Percentiles rank a stretch among this genome's conserved stretches.
Evolutionary conservation across 37 sponge, comb jelly and placozoan species (phyloP).

Genomic region (Axinella damicornis): DNA sequence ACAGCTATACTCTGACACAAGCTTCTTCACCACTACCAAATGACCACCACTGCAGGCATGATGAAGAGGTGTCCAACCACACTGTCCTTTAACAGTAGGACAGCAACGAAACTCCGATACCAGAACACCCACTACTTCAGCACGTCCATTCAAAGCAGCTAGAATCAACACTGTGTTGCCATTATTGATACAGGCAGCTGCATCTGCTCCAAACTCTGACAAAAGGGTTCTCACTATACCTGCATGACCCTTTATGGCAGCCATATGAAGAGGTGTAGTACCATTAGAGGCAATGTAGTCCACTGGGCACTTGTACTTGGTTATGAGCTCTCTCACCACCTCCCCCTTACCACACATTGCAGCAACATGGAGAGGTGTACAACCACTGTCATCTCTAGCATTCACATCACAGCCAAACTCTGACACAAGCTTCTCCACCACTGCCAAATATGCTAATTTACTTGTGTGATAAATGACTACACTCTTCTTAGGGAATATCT

Average conservation of each 20-base stretch:
- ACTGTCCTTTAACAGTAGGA: neutral
- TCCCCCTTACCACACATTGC: neutral
- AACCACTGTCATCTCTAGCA: neutral
- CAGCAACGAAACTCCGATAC: neutral
- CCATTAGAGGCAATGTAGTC: neutral
- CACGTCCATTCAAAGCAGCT: constrained; percentile 4
- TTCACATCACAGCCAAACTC: constrained; percentile 16
- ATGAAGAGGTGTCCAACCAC: constrained; percentile 5
- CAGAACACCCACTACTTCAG: neutral
- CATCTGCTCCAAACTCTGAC: constrained; percentile 1
- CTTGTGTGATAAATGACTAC: constrained; percentile 2
- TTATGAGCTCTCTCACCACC: neutral
- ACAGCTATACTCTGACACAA: neutral
- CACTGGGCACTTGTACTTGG: neutral
- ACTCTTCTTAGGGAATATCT: too few species aligned
- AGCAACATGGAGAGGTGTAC: constrained; percentile 5
- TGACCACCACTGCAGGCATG: constrained; percentile 1
- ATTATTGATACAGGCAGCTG: neutral
- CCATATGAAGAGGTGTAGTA: constrained; percentile 8
- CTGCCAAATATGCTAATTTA: neutral
- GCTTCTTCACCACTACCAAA: neutral
- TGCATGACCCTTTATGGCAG: neutral
- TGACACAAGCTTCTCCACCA: neutral
- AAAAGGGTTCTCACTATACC: neutral
- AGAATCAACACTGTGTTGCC: neutral